phyloP scores from a whole-genome alignment of 2,797 vertebrate species.

The Pogonophryne albipinna region DNA sequence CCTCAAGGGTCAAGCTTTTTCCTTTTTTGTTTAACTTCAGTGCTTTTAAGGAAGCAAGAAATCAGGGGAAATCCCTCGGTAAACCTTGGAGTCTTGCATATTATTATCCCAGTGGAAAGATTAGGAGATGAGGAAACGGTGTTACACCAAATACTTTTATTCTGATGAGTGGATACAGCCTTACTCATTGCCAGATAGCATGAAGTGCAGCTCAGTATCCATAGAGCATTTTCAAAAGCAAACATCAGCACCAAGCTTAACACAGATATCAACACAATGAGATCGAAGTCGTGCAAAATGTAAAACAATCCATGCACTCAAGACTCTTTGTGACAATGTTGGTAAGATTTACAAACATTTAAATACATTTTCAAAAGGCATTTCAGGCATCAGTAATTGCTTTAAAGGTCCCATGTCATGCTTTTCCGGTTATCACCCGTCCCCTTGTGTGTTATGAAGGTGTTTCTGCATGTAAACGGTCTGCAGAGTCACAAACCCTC shows the following conservation, averaged over 20 bases:
- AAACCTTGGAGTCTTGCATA: neutral
- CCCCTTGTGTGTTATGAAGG: no score
- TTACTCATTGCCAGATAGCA: neutral
- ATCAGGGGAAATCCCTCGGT: neutral
- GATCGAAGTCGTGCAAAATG: neutral
- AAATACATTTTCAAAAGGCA: conserved; percentile 37
- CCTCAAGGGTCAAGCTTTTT: neutral
- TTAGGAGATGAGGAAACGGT: conserved; percentile 7
- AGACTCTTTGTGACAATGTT: conserved; percentile 10
- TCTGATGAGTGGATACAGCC: conserved; percentile 8
- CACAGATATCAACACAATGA: neutral
- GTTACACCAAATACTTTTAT: conserved; percentile 16
- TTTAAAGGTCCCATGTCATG: no score
- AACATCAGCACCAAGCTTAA: conserved; percentile 2
- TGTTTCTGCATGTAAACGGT: neutral
- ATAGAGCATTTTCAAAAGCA: neutral
- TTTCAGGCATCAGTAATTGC: conserved; percentile 6
- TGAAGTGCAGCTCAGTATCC: conserved; percentile 6
- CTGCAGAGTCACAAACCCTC: neutral
- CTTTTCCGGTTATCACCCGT: no score
- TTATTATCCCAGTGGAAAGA: conserved; percentile 1
- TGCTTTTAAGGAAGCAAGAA: neutral
- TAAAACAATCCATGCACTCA: neutral
- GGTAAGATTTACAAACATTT: neutral
- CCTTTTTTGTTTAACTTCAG: neutral